Conservation (phyloP, 2,113 vertebrate species). For the Platysteira castanea region DNA sequence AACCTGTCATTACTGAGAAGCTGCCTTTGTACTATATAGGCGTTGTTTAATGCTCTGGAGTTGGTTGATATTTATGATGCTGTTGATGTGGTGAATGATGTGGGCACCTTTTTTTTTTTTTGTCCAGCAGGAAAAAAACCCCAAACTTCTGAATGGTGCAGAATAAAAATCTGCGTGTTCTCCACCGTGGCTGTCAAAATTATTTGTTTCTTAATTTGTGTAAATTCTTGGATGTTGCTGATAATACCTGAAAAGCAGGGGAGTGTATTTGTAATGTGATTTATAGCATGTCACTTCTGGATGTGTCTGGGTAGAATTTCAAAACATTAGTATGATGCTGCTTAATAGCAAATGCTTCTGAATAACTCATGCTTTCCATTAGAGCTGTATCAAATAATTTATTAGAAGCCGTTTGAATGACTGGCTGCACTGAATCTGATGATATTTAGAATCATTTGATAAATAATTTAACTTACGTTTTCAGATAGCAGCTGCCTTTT, state of each 20-base stretch:
- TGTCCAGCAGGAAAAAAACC: neutral
- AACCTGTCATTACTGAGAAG: neutral
- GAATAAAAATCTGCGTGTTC: neutral
- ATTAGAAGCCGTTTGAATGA: neutral
- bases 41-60: neutral
- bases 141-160: neutral
- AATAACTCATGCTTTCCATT: neutral
- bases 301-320: neutral
- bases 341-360: neutral
- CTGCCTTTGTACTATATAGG: neutral
- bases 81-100: neutral
- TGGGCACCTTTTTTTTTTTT: neutral
- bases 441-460: slow-evolving; percentile 22
- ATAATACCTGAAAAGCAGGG: neutral
- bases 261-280: neutral
- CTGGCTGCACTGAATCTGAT: neutral
- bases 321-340: neutral
- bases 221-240: neutral
- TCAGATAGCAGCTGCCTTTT: slow-evolving; percentile 17
- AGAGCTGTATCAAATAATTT: neutral
- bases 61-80: neutral
- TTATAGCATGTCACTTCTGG: neutral
- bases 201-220: neutral
- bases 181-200: neutral
- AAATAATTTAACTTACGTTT: slow-evolving; percentile 20